Evolutionary conservation across 2,113 vertebrate species (phyloP).

Genomic region (Panthera tigris): DNA sequence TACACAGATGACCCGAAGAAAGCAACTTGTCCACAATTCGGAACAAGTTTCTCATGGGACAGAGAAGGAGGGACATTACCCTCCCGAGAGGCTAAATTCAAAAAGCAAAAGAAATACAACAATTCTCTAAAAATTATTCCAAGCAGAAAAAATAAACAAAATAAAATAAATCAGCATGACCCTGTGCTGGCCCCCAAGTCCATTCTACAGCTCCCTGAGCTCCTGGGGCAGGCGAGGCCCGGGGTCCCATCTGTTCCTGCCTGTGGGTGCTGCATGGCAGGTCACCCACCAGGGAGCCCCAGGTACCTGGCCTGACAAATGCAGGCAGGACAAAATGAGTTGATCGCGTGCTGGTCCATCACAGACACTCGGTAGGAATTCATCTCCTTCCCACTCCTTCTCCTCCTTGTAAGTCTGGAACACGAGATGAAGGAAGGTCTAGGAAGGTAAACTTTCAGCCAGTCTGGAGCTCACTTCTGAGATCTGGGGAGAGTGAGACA

Average conservation of each 20-base stretch:
- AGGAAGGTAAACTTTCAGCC: background rate
- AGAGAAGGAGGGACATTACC: background rate
- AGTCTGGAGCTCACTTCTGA: background rate
- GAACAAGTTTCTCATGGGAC: background rate
- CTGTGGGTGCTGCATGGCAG: background rate
- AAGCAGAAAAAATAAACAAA: background rate
- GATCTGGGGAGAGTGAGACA: no score
- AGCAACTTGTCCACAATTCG: background rate
- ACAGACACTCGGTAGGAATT: rapidly evolving
- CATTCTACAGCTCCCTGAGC: background rate
- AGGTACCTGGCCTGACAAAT: background rate
- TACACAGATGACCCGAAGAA: background rate
- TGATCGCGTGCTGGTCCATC: no score
- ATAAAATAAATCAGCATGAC: background rate
- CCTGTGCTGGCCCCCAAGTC: background rate
- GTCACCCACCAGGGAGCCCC: background rate
- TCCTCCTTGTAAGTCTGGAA: no score
- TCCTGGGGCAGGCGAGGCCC: background rate
- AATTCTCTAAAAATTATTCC: background rate
- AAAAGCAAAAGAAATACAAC: background rate
- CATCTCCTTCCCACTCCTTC: background rate
- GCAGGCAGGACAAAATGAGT: background rate
- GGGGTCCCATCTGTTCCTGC: background rate
- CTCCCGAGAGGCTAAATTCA: background rate
- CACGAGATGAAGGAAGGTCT: rapidly evolving